A percentile compares a stretch with the other conserved stretches of the same genome.
Evolutionary conservation across 2,113 vertebrate species (phyloP).

Genomic region (Limnothrissa miodon): DNA sequence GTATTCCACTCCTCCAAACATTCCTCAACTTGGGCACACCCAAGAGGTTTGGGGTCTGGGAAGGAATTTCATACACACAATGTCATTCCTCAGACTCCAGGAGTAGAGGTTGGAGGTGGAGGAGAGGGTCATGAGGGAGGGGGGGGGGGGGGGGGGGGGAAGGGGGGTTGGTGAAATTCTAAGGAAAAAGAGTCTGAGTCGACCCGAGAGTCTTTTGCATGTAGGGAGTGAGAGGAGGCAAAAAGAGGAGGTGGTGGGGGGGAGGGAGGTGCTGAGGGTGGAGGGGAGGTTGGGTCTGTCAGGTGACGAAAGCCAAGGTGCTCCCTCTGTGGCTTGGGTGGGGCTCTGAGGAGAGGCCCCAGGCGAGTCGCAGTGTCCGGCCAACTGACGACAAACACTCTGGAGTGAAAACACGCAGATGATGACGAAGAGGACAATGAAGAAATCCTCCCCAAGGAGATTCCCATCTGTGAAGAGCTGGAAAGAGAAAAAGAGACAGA

Average conservation of each 20-base stretch:
- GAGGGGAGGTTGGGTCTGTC: neutral
- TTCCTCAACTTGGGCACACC: constrained; percentile 25
- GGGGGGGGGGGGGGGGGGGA: neutral
- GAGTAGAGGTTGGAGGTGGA: constrained; percentile 7
- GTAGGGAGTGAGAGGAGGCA: constrained; percentile 31
- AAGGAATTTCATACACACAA: constrained; percentile 28
- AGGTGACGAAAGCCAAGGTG: constrained; percentile 54
- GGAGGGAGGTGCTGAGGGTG: neutral
- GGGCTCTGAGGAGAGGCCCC: constrained; percentile 46
- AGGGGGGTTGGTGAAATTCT: too few relatives aligned
- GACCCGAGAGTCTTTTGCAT: constrained; percentile 56
- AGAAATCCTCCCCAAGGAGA: constrained; percentile 42
- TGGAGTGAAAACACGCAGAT: constrained; percentile 13
- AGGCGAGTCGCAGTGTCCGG: neutral
- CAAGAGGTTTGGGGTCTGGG: neutral
- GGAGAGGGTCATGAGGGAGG: neutral
- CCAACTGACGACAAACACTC: neutral
- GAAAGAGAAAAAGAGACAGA: constrained; percentile 16
- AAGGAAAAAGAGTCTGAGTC: neutral
- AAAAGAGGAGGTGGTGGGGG: constrained; percentile 42
- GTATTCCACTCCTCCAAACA: constrained; percentile 16
- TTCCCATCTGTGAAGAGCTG: neutral
- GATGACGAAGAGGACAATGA: neutral
- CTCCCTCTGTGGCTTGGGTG: constrained; percentile 65
- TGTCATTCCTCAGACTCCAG: constrained; percentile 18